phyloP scores from a whole-genome alignment of 2,888 invertebrate genomes.

The Mechanitis mazaeus region DNA sequence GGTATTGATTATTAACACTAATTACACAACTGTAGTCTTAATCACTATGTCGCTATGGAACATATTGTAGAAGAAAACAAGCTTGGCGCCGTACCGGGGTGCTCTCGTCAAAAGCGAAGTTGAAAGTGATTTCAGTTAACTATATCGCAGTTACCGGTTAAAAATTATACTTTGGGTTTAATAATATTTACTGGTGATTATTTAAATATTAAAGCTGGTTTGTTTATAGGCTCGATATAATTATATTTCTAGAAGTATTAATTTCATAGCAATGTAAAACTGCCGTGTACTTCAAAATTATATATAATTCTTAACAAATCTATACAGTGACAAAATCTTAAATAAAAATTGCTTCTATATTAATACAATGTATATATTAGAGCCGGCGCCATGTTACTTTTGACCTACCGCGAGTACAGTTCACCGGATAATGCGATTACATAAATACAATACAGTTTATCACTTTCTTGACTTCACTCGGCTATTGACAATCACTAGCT shows the following conservation, averaged over 20 bases:
- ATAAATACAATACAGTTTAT: slow-evolving; percentile 2
- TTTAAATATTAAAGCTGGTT: too few species aligned
- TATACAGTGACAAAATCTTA: too few species aligned
- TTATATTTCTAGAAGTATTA: too few species aligned
- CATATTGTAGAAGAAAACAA: slow-evolving; percentile 3
- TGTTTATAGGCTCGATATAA: too few species aligned
- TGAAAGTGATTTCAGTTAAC: background rate
- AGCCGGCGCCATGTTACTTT: slow-evolving; percentile 1
- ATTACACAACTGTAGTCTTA: slow-evolving; percentile 71
- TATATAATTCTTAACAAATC: too few species aligned
- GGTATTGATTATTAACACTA: slow-evolving; percentile 59
- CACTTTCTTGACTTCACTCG: slow-evolving; percentile 3
- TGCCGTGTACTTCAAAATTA: too few species aligned
- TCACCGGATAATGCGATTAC: slow-evolving; percentile 6
- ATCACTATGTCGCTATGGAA: slow-evolving; percentile 4
- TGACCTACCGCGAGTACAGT: slow-evolving; percentile 1
- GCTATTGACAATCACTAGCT: background rate
- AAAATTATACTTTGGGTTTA: too few species aligned
- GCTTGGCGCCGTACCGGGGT: slow-evolving; percentile 7
- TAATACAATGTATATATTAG: background rate
- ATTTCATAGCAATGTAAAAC: too few species aligned
- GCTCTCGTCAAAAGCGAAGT: background rate
- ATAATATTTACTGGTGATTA: too few species aligned
- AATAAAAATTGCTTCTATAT: too few species aligned
- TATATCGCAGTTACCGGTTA: background rate